Evolutionary conservation across 2,797 vertebrate species (phyloP).

Genomic region (Phrynocephalus forsythii): DNA sequence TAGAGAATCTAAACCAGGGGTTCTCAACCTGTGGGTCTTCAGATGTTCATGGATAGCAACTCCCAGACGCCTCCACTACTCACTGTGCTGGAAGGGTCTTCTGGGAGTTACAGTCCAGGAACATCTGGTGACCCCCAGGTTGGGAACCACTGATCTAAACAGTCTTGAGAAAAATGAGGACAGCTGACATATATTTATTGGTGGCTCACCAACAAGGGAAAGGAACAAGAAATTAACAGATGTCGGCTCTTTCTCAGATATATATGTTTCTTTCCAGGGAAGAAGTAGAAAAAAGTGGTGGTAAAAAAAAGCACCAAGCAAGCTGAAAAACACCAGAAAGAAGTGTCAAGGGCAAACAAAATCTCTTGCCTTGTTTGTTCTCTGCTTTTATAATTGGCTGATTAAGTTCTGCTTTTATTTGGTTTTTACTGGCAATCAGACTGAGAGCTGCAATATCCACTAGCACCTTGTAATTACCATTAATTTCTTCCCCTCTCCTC

Average conservation of each 20-base stretch:
- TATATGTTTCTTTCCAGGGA: background rate
- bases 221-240: too few relatives aligned
- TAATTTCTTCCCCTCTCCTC: conserved; percentile 73
- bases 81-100: too few relatives aligned
- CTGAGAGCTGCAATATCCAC: conserved; percentile 71
- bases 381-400: conserved; percentile 74
- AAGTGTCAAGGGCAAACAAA: background rate
- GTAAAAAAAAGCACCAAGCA: background rate
- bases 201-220: background rate
- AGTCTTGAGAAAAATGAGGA: background rate
- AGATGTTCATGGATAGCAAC: too few relatives aligned
- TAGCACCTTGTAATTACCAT: conserved; percentile 76
- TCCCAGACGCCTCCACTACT: too few relatives aligned
- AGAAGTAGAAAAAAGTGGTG: background rate
- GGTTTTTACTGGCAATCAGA: conserved; percentile 74
- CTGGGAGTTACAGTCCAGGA: too few relatives aligned
- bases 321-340: background rate
- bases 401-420: conserved; percentile 76
- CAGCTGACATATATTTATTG: background rate
- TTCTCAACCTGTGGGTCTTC: too few relatives aligned
- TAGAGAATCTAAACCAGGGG: background rate
- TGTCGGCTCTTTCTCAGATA: too few relatives aligned
- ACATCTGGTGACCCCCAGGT: too few relatives aligned
- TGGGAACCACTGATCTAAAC: too few relatives aligned
- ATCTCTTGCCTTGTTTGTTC: conserved; percentile 65